phyloP scores from a whole-genome alignment of 1,140 invertebrate genomes.

The Hesperophylax magnus region DNA sequence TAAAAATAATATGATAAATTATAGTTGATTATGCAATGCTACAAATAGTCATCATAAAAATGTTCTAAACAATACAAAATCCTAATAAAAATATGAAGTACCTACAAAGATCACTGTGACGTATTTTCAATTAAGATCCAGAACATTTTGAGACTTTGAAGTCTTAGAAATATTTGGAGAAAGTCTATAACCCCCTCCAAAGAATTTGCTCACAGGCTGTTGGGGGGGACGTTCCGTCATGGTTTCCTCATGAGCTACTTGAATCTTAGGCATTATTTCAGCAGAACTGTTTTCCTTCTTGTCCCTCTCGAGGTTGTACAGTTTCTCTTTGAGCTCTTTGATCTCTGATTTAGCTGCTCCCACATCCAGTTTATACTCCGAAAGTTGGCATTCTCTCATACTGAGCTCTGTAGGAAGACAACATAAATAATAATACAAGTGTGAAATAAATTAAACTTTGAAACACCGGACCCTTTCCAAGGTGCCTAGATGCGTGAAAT shows the following conservation, averaged over 20 bases:
- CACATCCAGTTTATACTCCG: constrained; percentile 39
- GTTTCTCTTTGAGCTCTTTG: constrained; percentile 35
- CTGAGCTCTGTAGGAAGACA: constrained; percentile 35
- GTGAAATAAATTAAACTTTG: neutral
- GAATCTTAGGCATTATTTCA: neutral
- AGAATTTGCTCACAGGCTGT: constrained; percentile 35
- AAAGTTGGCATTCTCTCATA: constrained; percentile 44
- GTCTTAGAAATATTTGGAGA: neutral
- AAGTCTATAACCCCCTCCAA: constrained; percentile 41
- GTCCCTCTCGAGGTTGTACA: constrained; percentile 15
- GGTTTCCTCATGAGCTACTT: neutral
- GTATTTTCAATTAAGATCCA: too few relatives aligned
- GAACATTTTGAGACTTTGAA: too few relatives aligned
- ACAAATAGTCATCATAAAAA: too few relatives aligned
- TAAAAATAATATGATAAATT: too few relatives aligned
- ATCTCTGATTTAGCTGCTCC: neutral
- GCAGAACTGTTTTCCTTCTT: neutral
- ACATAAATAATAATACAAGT: neutral
- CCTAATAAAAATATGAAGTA: too few relatives aligned
- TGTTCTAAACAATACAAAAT: too few relatives aligned
- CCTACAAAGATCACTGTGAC: too few relatives aligned
- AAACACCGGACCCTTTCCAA: too few relatives aligned
- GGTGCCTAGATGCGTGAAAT: too few relatives aligned
- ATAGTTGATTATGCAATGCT: too few relatives aligned
- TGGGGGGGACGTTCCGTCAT: neutral